These are phyloP conservation scores for Alitta virens DNA, from an alignment of 2,888 invertebrate genomes.

Conservation along the genomic window DNA sequence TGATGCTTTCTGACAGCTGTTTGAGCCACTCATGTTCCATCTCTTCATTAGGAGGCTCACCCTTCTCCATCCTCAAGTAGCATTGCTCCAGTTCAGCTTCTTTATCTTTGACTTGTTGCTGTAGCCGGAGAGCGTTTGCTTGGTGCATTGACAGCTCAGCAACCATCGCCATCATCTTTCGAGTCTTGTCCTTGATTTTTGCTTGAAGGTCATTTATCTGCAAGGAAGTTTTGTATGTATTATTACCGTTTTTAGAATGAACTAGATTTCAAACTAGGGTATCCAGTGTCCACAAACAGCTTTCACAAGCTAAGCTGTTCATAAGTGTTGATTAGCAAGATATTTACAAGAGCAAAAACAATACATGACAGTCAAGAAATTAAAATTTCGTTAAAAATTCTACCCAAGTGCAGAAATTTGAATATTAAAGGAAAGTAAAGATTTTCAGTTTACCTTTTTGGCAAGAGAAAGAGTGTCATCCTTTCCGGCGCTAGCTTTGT, in stretches of 20 bases:
- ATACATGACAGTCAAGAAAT: too few relatives aligned
- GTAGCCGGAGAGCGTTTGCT: slow-evolving; percentile 30
- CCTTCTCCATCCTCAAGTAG: slow-evolving; percentile 55
- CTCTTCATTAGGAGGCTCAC: slow-evolving; percentile 52
- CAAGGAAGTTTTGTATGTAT: background rate
- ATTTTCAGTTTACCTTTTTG: slow-evolving; percentile 45
- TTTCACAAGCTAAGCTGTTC: too few relatives aligned
- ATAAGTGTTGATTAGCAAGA: too few relatives aligned
- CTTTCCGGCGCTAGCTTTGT: slow-evolving; percentile 50
- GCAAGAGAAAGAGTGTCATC: slow-evolving; percentile 54
- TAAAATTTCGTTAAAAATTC: background rate
- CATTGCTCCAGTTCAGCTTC: slow-evolving; percentile 50
- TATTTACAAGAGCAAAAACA: too few relatives aligned
- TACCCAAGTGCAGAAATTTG: background rate
- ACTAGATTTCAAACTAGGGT: too few relatives aligned
- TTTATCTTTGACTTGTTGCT: slow-evolving; percentile 37
- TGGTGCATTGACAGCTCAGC: slow-evolving; percentile 57
- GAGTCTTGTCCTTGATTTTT: slow-evolving; percentile 51
- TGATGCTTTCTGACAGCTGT: slow-evolving; percentile 38
- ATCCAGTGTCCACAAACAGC: too few relatives aligned
- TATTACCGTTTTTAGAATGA: too few relatives aligned
- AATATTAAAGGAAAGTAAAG: background rate
- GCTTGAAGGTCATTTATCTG: slow-evolving; percentile 53
- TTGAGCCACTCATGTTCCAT: slow-evolving; percentile 51
- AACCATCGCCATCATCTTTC: slow-evolving; percentile 57